These are phyloP conservation scores for Delia radicum DNA, from an alignment of 1,140 invertebrate species.

Conservation along the genomic window DNA sequence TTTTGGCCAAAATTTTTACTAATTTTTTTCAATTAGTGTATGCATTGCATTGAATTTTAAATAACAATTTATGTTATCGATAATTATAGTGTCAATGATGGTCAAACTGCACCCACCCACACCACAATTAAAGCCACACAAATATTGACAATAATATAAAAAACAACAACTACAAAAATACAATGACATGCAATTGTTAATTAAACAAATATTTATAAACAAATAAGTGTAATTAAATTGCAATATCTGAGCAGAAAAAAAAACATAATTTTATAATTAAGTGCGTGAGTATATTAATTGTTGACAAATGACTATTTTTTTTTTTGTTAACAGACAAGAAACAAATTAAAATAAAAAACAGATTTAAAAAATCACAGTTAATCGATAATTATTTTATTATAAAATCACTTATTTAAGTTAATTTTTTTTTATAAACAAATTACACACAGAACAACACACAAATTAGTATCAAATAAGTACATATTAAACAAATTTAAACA, in stretches of 20 bases:
- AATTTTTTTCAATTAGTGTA: too few species aligned
- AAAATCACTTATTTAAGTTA: not conserved
- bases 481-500: too few species aligned
- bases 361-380: not conserved
- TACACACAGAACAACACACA: not conserved
- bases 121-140: not conserved
- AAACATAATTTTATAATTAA: conserved; percentile 19
- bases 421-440: not conserved
- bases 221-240: conserved; percentile 20
- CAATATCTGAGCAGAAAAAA: not conserved
- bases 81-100: not conserved
- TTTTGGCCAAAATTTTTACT: too few species aligned
- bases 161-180: not conserved
- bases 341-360: not conserved
- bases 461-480: not conserved
- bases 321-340: not conserved
- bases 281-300: not conserved
- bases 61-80: not conserved
- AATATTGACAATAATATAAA: not conserved
- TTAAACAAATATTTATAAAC: conserved; percentile 7
- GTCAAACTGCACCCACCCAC: not conserved
- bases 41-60: too few species aligned
- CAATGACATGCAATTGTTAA: conserved; percentile 16
- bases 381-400: not conserved
- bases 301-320: not conserved